These are phyloP conservation scores for Galerucella nymphaeae DNA, from an alignment of 2,888 invertebrate species.

Conservation along the genomic window DNA sequence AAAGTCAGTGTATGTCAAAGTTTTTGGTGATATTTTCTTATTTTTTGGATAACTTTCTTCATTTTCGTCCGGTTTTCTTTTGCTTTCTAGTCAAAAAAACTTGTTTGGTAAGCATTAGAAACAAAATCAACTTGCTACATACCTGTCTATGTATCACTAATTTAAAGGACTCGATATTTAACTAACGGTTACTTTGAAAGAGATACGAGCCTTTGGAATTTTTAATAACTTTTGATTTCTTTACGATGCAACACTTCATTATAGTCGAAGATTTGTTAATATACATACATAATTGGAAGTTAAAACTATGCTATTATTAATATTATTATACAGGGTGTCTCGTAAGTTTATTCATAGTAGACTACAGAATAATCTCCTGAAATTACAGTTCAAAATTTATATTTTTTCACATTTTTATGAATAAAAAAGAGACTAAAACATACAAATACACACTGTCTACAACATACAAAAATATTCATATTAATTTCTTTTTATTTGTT, in stretches of 20 bases:
- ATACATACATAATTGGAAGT: background rate
- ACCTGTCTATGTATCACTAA: constrained; percentile 9
- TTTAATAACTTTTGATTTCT: constrained; percentile 28
- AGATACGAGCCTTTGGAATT: constrained; percentile 21
- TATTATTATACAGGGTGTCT: too few species aligned
- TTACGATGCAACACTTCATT: constrained; percentile 18
- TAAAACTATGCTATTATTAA: background rate
- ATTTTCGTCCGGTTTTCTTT: too few species aligned
- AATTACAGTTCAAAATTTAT: too few species aligned
- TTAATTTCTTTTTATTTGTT: constrained; percentile 15
- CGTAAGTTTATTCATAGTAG: too few species aligned
- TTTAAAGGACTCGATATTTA: constrained; percentile 14
- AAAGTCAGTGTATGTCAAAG: too few species aligned
- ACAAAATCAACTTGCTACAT: background rate
- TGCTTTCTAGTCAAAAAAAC: too few species aligned
- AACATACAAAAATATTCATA: background rate
- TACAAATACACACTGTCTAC: background rate
- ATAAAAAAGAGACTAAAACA: too few species aligned
- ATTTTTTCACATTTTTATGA: too few species aligned
- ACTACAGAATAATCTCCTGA: too few species aligned
- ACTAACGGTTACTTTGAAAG: constrained; percentile 13
- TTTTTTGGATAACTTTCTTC: too few species aligned
- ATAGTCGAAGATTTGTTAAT: background rate
- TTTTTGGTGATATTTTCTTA: too few species aligned
- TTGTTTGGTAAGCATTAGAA: background rate